Evolutionary conservation across 1,140 invertebrate genomes (phyloP), one percentile per base, ranked within the genome.

Genomic region (Cherax destructor): DNA sequence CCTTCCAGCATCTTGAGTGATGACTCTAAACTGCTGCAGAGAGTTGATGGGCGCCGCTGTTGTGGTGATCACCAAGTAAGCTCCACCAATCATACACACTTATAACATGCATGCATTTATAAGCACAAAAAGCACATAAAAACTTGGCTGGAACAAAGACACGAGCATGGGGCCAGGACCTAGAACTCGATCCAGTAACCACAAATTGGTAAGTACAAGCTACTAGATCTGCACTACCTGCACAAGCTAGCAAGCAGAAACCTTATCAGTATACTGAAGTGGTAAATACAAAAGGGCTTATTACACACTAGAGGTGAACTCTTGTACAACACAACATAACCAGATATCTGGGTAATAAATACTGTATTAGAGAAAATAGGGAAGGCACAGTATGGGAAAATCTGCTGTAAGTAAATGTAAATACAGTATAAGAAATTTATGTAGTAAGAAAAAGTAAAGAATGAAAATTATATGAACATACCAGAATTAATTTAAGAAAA

Each of bases 1-100:
- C 93, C 96, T 96, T 47, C 94, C 94, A 76, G 96, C 96, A 69
- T 96, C 96, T 92, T 96, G 95, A 6, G 97, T 97, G 93, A 97
- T 96, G 93, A 98, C 97, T 94, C 97, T 96, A 95, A 98, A 97
- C 94, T 97, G 97, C 94, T 97, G 96, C 93, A 97, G 95, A 94
- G 96, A 97, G 95, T 97, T 97, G 94, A 97, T 95, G 93, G 97
- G 96, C 77, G 96, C 97, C 94, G 97, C 97, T 97, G 95, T 93
- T 83, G 88, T 90, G 78, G 86, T 88, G 88, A 78, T 90, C 61
- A 78, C 49, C 87, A 89, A 50, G 72, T 83, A 61, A 83, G 80
- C 87, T 59, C 87, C 87, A 56, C 79, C 24, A 56, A 49, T 24
- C 69, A 74, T 74, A 56, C 50, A 56, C 77, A 50, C 77, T 49